Evolutionary conservation across 2,888 invertebrate genomes (phyloP).

Genomic region (Tuberolachnus salignus): DNA sequence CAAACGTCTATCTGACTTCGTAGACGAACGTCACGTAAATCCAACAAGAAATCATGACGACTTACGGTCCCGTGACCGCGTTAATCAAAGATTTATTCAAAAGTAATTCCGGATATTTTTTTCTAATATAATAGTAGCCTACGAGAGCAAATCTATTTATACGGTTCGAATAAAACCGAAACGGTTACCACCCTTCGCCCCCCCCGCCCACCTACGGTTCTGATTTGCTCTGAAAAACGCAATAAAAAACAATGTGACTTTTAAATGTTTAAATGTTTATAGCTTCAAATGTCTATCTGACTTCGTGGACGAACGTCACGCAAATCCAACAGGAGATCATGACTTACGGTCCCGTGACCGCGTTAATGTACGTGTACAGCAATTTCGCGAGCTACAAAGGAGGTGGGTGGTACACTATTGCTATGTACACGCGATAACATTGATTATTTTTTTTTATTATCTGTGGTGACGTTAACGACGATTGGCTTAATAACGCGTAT

Average conservation of each 20-base stretch:
- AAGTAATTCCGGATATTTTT: constrained; percentile 44
- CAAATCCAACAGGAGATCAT: constrained; percentile 49
- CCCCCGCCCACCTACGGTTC: too few relatives aligned
- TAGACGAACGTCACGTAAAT: constrained; percentile 39
- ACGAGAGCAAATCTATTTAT: too few relatives aligned
- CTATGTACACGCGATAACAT: too few relatives aligned
- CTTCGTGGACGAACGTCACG: constrained; percentile 37
- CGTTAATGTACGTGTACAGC: constrained; percentile 39
- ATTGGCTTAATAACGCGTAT: not conserved
- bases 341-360: constrained; percentile 45
- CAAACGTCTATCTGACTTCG: constrained; percentile 27
- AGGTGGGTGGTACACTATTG: not conserved
- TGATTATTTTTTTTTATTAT: too few relatives aligned
- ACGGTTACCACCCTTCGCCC: too few relatives aligned
- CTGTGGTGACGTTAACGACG: too few relatives aligned
- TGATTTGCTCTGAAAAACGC: too few relatives aligned
- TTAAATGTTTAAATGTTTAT: too few relatives aligned
- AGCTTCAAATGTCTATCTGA: constrained; percentile 38
- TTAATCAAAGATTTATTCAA: constrained; percentile 31
- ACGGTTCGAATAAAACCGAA: too few relatives aligned
- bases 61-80: constrained; percentile 45
- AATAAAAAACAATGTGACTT: too few relatives aligned
- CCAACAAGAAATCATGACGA: constrained; percentile 49
- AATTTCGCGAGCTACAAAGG: constrained; percentile 13
- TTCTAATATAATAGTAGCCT: too few relatives aligned